Conservation (phyloP, 2,888 invertebrate genomes). For the Ophioninae sp. region DNA sequence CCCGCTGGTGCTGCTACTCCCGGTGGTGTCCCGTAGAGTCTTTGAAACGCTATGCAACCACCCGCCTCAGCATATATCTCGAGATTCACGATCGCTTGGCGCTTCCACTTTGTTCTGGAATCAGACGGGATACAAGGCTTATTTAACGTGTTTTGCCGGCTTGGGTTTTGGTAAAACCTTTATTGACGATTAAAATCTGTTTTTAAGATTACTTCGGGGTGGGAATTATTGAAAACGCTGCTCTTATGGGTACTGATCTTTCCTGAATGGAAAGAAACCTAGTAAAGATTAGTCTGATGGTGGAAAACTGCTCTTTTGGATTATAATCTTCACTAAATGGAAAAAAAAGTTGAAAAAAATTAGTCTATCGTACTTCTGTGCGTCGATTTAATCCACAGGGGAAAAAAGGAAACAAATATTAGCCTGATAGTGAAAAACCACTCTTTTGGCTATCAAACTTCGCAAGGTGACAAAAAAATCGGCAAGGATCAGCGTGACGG, state of each 20-base stretch:
- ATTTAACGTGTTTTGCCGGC: not conserved
- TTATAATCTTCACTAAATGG: too few relatives aligned
- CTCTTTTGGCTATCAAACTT: not conserved
- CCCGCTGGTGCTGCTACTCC: slow-evolving; percentile 76
- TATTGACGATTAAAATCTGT: not conserved
- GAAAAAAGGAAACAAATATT: too few relatives aligned
- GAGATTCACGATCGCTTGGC: slow-evolving; percentile 98
- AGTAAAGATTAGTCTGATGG: too few relatives aligned
- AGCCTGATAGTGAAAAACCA: not conserved
- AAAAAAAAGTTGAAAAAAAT: too few relatives aligned
- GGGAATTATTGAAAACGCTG: too few relatives aligned
- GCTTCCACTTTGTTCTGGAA: slow-evolving; percentile 98
- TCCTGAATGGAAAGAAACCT: too few relatives aligned
- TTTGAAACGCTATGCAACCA: slow-evolving; percentile 99
- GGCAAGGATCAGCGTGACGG: too few relatives aligned
- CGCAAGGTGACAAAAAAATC: not conserved
- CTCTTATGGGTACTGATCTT: too few relatives aligned
- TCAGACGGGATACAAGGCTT: slow-evolving; percentile 65
- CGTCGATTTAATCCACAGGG: too few relatives aligned
- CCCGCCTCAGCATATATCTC: slow-evolving; percentile 98
- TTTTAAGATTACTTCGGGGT: not conserved
- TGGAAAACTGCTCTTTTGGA: too few relatives aligned
- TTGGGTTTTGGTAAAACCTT: not conserved
- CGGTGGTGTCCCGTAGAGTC: slow-evolving; percentile 86
- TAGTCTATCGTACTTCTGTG: too few relatives aligned